phyloP scores from a whole-genome alignment of 2,888 invertebrate species.

The Polylopha cassiicola region DNA sequence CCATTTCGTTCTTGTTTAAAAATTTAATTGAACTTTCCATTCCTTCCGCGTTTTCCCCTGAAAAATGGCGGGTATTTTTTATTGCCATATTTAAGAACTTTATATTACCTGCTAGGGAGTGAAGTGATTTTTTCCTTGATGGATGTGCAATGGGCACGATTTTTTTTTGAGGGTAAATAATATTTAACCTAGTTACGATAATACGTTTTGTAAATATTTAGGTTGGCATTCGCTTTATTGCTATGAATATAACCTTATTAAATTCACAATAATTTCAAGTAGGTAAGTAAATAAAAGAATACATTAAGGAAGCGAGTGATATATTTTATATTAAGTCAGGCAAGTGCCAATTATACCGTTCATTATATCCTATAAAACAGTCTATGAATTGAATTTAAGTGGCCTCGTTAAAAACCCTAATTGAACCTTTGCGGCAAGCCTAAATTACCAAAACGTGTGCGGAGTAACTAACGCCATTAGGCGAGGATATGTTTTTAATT shows the following conservation, averaged over 20 bases:
- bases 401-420: no score
- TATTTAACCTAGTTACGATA: no score
- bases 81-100: conserved; percentile 9
- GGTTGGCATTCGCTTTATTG: no score
- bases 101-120: conserved; percentile 1
- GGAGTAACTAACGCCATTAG: conserved; percentile 15
- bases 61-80: conserved; percentile 17
- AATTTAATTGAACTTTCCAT: conserved; percentile 44
- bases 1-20: conserved; percentile 22
- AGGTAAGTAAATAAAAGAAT: no score
- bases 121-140: conserved; percentile 15
- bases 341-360: no score
- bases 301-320: no score
- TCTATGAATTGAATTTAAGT: conserved; percentile 14
- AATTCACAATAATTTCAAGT: no score
- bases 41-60: conserved; percentile 5
- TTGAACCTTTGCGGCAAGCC: conserved; percentile 11
- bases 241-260: no score
- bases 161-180: no score
- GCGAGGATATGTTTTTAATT: conserved; percentile 21
- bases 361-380: conserved; percentile 2
- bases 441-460: conserved; percentile 14
- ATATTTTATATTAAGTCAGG: no score
- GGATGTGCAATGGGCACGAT: conserved; percentile 10
- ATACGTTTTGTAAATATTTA: no score